phyloP scores from a whole-genome alignment of 2,797 vertebrate species.

The Sus cebifrons region DNA sequence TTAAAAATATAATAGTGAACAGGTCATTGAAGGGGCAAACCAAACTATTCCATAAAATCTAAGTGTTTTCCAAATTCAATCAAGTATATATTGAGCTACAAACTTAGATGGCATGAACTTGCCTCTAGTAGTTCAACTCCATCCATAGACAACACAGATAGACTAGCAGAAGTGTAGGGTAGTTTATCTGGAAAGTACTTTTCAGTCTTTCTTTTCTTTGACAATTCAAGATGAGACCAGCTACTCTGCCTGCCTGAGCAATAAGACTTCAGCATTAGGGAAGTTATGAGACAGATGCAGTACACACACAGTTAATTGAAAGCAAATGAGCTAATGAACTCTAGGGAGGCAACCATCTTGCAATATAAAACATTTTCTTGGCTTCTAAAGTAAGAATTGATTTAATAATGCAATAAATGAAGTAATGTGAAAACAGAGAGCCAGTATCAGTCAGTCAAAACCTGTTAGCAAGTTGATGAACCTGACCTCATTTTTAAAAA shows the following conservation, averaged over 20 bases:
- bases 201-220: neutral
- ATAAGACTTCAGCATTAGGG: neutral
- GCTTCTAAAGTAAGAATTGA: constrained; percentile 72
- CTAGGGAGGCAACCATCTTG: constrained; percentile 77
- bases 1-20: constrained; percentile 30
- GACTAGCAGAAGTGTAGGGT: neutral
- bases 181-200: neutral
- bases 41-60: neutral
- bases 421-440: constrained; percentile 77
- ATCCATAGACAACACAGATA: neutral
- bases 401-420: constrained; percentile 85
- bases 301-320: constrained; percentile 62
- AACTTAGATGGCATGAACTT: neutral
- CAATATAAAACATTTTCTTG: constrained; percentile 81
- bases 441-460: constrained; percentile 62
- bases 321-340: constrained; percentile 82
- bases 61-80: neutral
- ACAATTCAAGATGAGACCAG: neutral
- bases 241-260: neutral
- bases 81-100: neutral
- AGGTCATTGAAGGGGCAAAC: neutral
- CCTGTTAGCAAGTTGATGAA: constrained; percentile 30
- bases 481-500: constrained; percentile 59
- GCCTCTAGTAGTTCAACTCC: neutral
- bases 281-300: neutral